Conservation (phyloP, 92 coral and sea anemone species). For the Porites rus region DNA sequence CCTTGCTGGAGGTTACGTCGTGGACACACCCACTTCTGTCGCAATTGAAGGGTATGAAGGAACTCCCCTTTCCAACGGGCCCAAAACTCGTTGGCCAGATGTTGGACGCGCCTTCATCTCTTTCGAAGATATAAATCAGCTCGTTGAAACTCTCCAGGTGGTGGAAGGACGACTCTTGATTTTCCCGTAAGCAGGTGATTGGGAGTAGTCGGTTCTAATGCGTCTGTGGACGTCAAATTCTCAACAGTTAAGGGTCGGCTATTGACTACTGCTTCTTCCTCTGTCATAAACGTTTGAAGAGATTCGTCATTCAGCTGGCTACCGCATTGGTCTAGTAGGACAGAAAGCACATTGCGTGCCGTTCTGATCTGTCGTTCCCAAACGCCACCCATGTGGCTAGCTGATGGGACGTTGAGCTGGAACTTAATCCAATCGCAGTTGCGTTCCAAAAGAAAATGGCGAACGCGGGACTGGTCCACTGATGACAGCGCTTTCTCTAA, state of each 20-base stretch:
- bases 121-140: conserved; percentile 42
- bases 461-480: conserved; percentile 22
- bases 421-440: conserved; percentile 51
- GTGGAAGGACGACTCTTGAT: conserved; percentile 15
- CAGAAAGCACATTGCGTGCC: conserved; percentile 37
- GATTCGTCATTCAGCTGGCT: conserved; percentile 39
- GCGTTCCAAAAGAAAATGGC: conserved; percentile 11
- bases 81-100: conserved; percentile 28
- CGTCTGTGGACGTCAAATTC: conserved; percentile 12
- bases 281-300: conserved; percentile 32
- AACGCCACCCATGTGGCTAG: conserved; percentile 53
- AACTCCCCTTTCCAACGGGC: conserved; percentile 7
- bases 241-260: conserved; percentile 37
- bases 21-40: conserved; percentile 43
- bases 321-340: conserved; percentile 16
- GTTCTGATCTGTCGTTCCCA: conserved; percentile 49
- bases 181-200: conserved; percentile 23
- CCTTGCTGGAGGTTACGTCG: conserved; percentile 10
- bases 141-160: conserved; percentile 45
- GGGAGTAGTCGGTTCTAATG: conserved; percentile 31
- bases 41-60: conserved; percentile 15
- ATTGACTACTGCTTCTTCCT: conserved; percentile 35
- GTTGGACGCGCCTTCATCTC: conserved; percentile 25
- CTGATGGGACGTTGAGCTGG: conserved; percentile 29
- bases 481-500: neutral